These are phyloP conservation scores for Coreius guichenoti DNA, from an alignment of 2,797 vertebrate species.

Conservation along the genomic window DNA sequence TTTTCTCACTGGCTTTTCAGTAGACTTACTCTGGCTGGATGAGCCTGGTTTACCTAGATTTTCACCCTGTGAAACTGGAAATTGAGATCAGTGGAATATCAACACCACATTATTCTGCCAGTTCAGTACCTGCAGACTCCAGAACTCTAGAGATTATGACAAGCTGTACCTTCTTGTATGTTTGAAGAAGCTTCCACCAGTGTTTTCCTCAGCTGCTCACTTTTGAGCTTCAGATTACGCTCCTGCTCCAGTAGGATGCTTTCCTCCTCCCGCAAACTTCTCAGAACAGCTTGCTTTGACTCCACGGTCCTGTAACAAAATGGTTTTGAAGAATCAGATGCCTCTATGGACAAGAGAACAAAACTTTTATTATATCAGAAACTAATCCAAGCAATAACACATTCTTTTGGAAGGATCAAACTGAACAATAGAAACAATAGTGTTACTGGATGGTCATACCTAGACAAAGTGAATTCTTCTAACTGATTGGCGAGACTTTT, in stretches of 20 bases:
- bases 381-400: neutral
- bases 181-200: conserved; percentile 54
- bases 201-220: conserved; percentile 55
- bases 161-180: conserved; percentile 58
- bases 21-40: conserved; percentile 5
- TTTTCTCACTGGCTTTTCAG: conserved; percentile 33
- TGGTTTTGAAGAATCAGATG: neutral
- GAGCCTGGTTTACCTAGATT: neutral
- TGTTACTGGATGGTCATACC: neutral
- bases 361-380: neutral
- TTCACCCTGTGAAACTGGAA: conserved; percentile 18
- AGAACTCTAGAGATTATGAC: neutral
- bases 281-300: conserved; percentile 8
- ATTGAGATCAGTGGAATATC: neutral
- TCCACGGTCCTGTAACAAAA: conserved; percentile 18
- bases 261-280: conserved; percentile 53
- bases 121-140: neutral
- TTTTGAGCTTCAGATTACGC: conserved; percentile 55
- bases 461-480: neutral
- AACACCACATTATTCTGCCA: neutral
- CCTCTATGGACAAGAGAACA: neutral
- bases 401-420: neutral
- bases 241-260: conserved; percentile 48
- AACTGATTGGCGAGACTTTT: conserved; percentile 56
- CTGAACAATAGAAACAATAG: neutral